Base-by-base conservation (phyloP, 2,888 invertebrate species). In the Frankliniella fusca region DNA sequence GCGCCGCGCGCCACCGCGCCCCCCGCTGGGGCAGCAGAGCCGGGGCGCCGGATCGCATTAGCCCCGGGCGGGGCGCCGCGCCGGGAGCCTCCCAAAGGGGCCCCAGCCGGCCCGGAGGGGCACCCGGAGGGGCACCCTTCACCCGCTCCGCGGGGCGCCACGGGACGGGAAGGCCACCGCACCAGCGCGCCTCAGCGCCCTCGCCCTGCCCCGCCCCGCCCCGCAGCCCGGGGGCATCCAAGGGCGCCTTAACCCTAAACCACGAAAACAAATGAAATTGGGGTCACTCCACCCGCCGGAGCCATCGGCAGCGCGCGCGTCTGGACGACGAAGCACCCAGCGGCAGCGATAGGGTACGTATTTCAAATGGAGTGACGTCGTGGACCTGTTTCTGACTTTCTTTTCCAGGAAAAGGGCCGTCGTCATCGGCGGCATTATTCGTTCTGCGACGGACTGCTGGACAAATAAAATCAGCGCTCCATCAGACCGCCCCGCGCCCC, bases 1-100 rank as follows among this genome's bases (percentile, higher is more conserved):
- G 54, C 3, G 38, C 38, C 3, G 38, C 3, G 38, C 38, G 38
- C 38, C 38, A 5, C 38, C 38, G 38, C 38, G 70, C 70, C 70
- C 70, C 70, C 70, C 27, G 70, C 70, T 76, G 70, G 12, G 70
- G 23, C 23, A 23, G 70, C 27, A 27, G 70, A 27, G 23, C 23
- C 23, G 70, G 70, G 70, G 70, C 70, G 70, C 70, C 70, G 70
- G 11, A 27, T 27, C 70, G 70, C 70, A 76, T 76, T 76, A 76
- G 70, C 61, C 61, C 61, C 61, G 61, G 61, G 70, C 70, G 70
- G 61, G 61, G 70, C 70, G 70, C 70, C 70, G 70, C 70, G 70
- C 70, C 70, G 12, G 70, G 27, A 76, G 70, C 70, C 70, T n/a
- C 27, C 70, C 1, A 38, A 23, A 27, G 70, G 18, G 70, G 70